Evolutionary conservation across 1,140 invertebrate species (phyloP).

Genomic region (Akabosia matsudoensis): DNA sequence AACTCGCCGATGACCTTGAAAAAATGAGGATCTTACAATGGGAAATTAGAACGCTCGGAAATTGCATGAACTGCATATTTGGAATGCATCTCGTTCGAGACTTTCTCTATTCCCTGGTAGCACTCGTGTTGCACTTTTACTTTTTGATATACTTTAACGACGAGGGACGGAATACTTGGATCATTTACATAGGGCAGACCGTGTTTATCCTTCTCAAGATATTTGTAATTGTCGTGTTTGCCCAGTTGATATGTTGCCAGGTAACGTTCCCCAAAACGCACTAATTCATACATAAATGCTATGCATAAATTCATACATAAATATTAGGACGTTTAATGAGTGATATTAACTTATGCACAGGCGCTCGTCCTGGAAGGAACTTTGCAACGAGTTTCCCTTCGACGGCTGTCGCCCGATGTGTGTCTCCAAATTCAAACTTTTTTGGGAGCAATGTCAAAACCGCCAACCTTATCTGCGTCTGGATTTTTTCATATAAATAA

Average conservation of each 20-base stretch:
- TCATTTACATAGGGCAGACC: constrained; percentile 7
- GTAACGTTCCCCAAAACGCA: no score
- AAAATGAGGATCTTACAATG: constrained; percentile 37
- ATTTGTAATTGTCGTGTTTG: constrained; percentile 1
- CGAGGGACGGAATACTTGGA: background rate
- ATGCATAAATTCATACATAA: no score
- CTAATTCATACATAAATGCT: no score
- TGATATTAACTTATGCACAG: constrained; percentile 4
- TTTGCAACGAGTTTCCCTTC: constrained; percentile 10
- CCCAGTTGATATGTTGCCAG: constrained; percentile 13
- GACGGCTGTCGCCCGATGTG: background rate
- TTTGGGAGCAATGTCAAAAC: constrained; percentile 22
- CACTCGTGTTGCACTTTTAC: constrained; percentile 34
- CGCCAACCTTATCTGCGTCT: constrained; percentile 24
- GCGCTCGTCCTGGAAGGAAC: background rate
- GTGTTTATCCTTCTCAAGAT: constrained; percentile 29
- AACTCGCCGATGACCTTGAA: constrained; percentile 25
- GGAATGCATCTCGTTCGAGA: constrained; percentile 36
- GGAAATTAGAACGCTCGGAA: constrained; percentile 14
- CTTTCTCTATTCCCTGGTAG: constrained; percentile 17
- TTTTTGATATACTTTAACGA: constrained; percentile 20
- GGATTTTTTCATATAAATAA: constrained; percentile 31
- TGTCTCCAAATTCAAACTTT: constrained; percentile 34
- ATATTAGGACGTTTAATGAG: background rate
- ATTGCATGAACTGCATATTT: constrained; percentile 31